These are phyloP conservation scores for Hemichromis elongatus DNA, from an alignment of 2,113 vertebrate species.

Conservation along the genomic window DNA sequence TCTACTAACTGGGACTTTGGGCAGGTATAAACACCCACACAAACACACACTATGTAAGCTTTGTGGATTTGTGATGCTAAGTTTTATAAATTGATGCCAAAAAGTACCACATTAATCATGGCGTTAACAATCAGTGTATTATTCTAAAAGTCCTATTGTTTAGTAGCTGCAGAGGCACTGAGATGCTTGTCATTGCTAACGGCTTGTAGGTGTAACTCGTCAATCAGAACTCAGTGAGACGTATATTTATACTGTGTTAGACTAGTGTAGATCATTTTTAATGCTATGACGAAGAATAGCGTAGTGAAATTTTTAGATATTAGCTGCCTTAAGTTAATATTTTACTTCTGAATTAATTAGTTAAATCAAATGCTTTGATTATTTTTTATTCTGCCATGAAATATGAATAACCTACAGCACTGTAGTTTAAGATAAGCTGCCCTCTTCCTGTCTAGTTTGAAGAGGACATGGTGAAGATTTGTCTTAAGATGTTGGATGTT, in stretches of 20 bases:
- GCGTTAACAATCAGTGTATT: not conserved
- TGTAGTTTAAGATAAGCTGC: not conserved
- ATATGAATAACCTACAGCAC: not conserved
- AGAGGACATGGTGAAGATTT: slow-evolving; percentile 77
- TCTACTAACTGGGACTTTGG: slow-evolving; percentile 70
- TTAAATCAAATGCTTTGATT: not conserved
- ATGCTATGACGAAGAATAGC: not conserved
- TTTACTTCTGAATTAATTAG: not conserved
- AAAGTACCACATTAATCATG: not conserved
- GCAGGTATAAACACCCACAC: slow-evolving; percentile 23
- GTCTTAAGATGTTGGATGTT: slow-evolving; percentile 78
- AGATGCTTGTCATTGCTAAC: not conserved
- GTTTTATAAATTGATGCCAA: not conserved
- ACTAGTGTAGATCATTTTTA: not conserved
- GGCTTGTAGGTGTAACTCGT: not conserved
- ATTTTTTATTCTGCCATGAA: not conserved
- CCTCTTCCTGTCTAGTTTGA: slow-evolving; percentile 79
- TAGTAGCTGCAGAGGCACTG: not conserved
- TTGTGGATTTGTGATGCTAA: not conserved
- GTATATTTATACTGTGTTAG: not conserved
- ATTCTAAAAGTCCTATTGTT: not conserved
- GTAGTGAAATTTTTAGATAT: not conserved
- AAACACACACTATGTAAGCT: not conserved
- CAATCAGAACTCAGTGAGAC: not conserved
- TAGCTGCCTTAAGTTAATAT: not conserved